phyloP scores from a whole-genome alignment of 2,797 vertebrate species.

The Phoeniculus purpureus region DNA sequence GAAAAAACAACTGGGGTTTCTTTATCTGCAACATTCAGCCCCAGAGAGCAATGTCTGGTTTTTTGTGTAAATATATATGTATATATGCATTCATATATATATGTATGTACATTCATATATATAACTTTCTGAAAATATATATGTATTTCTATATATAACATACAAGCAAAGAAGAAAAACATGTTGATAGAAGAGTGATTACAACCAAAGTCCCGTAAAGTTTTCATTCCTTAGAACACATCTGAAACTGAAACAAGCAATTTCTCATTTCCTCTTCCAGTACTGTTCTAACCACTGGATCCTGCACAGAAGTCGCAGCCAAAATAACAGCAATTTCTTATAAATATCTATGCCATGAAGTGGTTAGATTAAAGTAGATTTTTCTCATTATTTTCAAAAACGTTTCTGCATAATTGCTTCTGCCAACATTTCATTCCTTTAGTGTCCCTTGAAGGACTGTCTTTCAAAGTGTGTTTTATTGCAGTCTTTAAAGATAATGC shows the following conservation, averaged over 20 bases:
- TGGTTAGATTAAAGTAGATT: not conserved
- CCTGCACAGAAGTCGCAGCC: not conserved
- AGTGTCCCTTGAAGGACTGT: not conserved
- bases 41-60: not conserved
- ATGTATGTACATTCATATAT: not conserved
- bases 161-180: not conserved
- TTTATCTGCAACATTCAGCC: not conserved
- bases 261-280: not conserved
- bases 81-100: too few relatives aligned
- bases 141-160: not conserved
- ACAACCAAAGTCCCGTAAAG: not conserved
- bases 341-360: not conserved
- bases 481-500: not conserved
- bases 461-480: not conserved
- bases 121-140: not conserved
- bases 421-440: not conserved
- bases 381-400: conserved; percentile 35
- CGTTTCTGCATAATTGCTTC: conserved; percentile 29
- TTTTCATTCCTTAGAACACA: not conserved
- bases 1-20: not conserved
- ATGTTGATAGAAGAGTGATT: not conserved
- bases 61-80: not conserved
- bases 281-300: not conserved
- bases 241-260: not conserved
- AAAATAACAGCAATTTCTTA: not conserved